Conservation (phyloP, 2,113 vertebrate genomes). For the Anas platyrhynchos region DNA sequence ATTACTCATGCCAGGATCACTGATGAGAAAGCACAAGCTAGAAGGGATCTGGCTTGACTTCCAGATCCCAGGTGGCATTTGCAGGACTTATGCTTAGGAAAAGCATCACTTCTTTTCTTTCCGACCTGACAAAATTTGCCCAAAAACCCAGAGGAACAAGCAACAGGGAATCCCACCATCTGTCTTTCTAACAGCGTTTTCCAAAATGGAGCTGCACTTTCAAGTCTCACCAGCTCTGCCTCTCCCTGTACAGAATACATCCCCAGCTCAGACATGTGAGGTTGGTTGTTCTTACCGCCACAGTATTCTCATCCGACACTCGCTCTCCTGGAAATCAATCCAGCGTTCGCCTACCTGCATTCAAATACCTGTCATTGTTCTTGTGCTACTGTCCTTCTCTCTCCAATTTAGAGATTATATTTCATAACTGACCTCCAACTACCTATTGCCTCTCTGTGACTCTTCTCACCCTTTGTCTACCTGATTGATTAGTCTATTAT, state of each 20-base stretch:
- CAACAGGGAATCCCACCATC: background rate
- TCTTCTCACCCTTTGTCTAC: constrained; percentile 52
- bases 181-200: constrained; percentile 16
- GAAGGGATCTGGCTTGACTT: background rate
- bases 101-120: background rate
- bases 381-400: background rate
- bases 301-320: constrained; percentile 12
- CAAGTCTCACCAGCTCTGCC: background rate
- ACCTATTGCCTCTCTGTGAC: constrained; percentile 4
- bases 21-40: constrained; percentile 2
- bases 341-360: background rate
- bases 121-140: constrained; percentile 7
- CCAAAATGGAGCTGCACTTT: constrained; percentile 11
- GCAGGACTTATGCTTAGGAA: background rate
- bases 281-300: constrained; percentile 9
- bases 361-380: background rate
- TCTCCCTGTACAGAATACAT: background rate
- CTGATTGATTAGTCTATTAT: constrained; percentile 60
- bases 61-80: constrained; percentile 2
- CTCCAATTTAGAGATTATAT: constrained; percentile 21
- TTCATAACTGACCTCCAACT: constrained; percentile 58
- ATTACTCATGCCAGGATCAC: background rate
- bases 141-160: background rate
- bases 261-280: constrained; percentile 1
- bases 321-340: constrained; percentile 13